Base-by-base conservation (phyloP, 2,113 vertebrate species). In the Tragelaphus imberbis region DNA sequence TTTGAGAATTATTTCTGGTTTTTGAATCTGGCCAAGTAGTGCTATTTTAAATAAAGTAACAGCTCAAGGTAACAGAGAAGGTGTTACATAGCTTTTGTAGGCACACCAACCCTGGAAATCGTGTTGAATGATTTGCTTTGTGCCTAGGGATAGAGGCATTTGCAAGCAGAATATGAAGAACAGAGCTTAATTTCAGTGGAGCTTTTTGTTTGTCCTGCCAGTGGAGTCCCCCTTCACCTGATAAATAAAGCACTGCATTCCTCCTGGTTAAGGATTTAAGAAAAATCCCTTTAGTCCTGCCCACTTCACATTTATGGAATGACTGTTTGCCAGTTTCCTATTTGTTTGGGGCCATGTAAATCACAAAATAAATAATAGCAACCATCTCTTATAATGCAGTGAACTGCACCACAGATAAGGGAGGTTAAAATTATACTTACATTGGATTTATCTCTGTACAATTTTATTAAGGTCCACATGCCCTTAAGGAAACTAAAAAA, bases 401-500 rank as follows among this genome's bases (percentile, higher is more conserved):
- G 92, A 94, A 47, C 25, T 47, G 8, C 1, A 21, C 65, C 28
- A 28, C 61, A 80, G 81, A 59, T 84, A 84, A 85, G 21, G 23
- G 80, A 33, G 28, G 65, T 81, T 65, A 33, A 90, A 94, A 84
- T 90, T 87, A 81, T 36, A 93, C 68, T 93, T 30, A 63, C 7
- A 30, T n/a, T 87, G 61, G 14, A 84, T 21, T 97, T 97, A 84
- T 93, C 87, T 80, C 23, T 88, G 58, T 77, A 85, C 16, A 94
- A 56, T 92, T 92, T 94, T 51, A 82, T 49, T 96, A 90, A 93
- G 59, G 80, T 79, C 84, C 40, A 68, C 28, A 68, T 80, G 33
- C 25, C 47, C 58, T 96, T 81, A 94, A 97, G 84, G 61, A 96
- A 93, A 97, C 93, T 94, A 68, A 81, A 27, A 75, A 65, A 58